A percentile compares a stretch with the other conserved stretches of the same genome.
Conservation (phyloP, 2,113 vertebrate species). For the Misgurnus anguillicaudatus region DNA sequence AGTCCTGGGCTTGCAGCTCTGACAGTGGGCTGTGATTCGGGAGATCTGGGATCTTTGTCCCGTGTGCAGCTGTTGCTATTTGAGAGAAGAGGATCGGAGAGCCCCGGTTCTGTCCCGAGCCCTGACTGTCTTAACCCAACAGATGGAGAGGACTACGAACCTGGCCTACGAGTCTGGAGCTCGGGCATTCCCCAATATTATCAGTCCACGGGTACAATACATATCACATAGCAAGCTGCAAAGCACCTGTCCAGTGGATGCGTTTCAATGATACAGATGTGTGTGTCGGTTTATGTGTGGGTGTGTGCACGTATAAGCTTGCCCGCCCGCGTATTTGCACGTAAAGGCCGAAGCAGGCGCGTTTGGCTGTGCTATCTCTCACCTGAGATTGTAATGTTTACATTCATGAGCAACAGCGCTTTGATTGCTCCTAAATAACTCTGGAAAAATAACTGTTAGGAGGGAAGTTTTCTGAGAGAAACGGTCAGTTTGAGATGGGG, state of each 20-base stretch:
- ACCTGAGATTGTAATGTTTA: constrained; percentile 52
- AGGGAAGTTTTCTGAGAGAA: constrained; percentile 25
- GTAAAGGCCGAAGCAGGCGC: constrained; percentile 4
- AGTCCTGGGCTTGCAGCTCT: constrained; percentile 68
- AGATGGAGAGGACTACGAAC: constrained; percentile 41
- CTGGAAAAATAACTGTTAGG: constrained; percentile 38
- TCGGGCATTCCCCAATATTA: constrained; percentile 54
- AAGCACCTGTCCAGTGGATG: constrained; percentile 49
- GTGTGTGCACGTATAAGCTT: constrained; percentile 42
- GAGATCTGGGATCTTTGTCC: constrained; percentile 65
- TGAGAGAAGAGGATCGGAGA: constrained; percentile 52
- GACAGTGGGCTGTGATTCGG: constrained; percentile 62
- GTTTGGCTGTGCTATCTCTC: constrained; percentile 38
- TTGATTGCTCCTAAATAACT: constrained; percentile 55
- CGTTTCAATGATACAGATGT: constrained; percentile 52
- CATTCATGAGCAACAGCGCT: constrained; percentile 35
- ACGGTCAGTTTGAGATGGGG: constrained; percentile 42
- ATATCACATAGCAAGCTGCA: constrained; percentile 43
- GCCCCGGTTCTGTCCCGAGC: constrained; percentile 29
- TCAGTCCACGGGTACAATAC: constrained; percentile 51
- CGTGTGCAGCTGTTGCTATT: constrained; percentile 70
- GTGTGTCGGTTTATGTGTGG: constrained; percentile 34
- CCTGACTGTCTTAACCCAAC: constrained; percentile 9
- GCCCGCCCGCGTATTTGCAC: constrained; percentile 1
- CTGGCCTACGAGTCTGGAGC: constrained; percentile 51